phyloP scores from a whole-genome alignment of 2,797 vertebrate species.

The Gambusia yucatana region DNA sequence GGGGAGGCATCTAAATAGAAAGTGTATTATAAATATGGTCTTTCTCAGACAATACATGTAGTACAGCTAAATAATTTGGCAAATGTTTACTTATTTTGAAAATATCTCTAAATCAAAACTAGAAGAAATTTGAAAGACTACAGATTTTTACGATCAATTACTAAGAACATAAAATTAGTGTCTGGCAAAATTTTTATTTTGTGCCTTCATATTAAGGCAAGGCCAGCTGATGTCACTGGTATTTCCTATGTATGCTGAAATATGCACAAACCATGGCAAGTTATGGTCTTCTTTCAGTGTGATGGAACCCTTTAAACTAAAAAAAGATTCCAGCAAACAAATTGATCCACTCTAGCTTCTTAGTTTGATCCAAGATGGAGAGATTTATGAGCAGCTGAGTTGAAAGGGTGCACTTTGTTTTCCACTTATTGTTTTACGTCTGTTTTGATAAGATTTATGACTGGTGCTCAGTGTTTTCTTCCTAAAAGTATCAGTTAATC shows the following conservation, averaged over 20 bases:
- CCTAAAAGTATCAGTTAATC: background rate
- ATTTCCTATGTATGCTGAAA: background rate
- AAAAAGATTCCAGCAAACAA: background rate
- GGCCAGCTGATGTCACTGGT: background rate
- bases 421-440: background rate
- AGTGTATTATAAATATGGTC: background rate
- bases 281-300: background rate
- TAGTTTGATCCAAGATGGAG: background rate
- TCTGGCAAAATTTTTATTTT: background rate
- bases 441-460: background rate
- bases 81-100: background rate
- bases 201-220: background rate
- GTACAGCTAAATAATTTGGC: background rate
- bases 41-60: background rate
- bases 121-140: background rate
- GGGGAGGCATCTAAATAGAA: background rate
- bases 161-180: background rate
- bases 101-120: background rate
- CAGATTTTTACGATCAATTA: background rate
- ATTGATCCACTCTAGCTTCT: background rate
- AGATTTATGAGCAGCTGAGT: background rate
- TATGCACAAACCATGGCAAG: background rate
- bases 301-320: background rate
- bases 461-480: background rate
- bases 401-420: background rate